Percentiles rank a stretch among this genome's conserved stretches.
Evolutionary conservation across 1,140 invertebrate genomes (phyloP).

Genomic region (Trinorchestia longiramus): DNA sequence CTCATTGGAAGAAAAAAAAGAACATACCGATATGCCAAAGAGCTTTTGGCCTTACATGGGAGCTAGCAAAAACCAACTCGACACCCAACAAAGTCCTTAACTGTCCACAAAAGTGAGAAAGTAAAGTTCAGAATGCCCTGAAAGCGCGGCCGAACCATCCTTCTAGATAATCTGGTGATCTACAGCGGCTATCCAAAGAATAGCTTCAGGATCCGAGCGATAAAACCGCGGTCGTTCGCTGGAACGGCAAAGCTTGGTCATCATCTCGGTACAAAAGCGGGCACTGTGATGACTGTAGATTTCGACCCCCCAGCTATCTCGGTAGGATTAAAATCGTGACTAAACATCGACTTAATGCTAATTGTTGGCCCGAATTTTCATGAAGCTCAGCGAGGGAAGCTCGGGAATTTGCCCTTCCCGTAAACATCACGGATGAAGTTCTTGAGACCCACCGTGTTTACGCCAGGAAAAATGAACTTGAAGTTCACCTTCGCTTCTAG

Average conservation of each 20-base stretch:
- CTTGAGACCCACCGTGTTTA: background rate
- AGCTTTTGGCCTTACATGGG: background rate
- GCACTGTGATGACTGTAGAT: background rate
- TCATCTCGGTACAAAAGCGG: conserved; percentile 36
- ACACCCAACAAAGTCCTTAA: background rate
- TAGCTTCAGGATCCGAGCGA: conserved; percentile 27
- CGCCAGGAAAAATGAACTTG: background rate
- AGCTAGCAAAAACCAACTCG: background rate
- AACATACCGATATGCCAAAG: background rate
- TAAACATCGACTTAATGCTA: conserved; percentile 17
- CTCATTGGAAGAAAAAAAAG: background rate
- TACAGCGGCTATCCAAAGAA: conserved; percentile 53
- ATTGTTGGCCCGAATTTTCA: conserved; percentile 28
- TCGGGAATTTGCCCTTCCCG: background rate
- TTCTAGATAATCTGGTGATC: conserved; percentile 54
- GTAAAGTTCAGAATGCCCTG: conserved; percentile 12
- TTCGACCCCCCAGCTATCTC: background rate
- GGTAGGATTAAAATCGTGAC: conserved; percentile 21
- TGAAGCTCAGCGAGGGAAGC: conserved; percentile 8
- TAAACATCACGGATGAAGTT: conserved; percentile 16
- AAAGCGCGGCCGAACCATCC: conserved; percentile 35
- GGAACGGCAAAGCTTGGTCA: conserved; percentile 22
- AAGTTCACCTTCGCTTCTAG: background rate
- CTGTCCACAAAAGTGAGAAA: background rate
- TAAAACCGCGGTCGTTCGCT: conserved; percentile 24